Base-by-base conservation (phyloP, 92 coral and sea anemone genomes). In the Chrysogorgia sp. region DNA sequence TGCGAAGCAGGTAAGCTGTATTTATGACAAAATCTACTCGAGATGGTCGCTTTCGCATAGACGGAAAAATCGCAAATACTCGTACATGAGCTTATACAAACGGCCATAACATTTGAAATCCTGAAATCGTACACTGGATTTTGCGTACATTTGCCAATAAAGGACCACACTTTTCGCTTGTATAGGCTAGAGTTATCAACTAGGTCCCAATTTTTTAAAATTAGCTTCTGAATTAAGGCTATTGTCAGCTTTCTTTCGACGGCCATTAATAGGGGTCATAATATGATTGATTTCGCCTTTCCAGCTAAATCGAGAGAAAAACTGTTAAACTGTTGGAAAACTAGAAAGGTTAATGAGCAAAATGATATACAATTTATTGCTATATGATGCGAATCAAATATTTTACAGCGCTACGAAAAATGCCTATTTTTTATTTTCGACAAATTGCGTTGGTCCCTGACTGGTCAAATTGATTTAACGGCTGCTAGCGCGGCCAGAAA, bases 1-100 rank as follows among this genome's bases (percentile, higher is more conserved):
- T 58, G 14, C 31, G 63, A 31, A 58, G 25, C 63, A 58, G 14
- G 63, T 58, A 58, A 58, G 29, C 31, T 58, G 10, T 58, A 58
- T 58, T 58, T 19, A 22, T 58, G 25, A 31, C 32, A n/a, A 19
- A 37, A 37, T 37, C 6, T 37, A 37, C 43, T 37, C 43, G 43
- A 37, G 43, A 37, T 37, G 6, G 6, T 37, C 43, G 43, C 43
- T 37, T 37, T 37, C 43, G 43, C 43, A 31, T 58, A 58, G 63
- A 14, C 24, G 25, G 30, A 24, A 58, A 58, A 58, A 22, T 31
- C 14, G 10, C 14, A 58, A 58, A 25, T 22, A 29, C 31, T 22
- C 14, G 32, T 29, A 58, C 63, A 58, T 20, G 63, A 2, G 32
- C 63, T 58, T 10, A 10, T 58, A 6, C 63, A 24, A 58, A 31